Evolutionary conservation across 2,113 vertebrate genomes (phyloP), one percentile per base, ranked within the genome.

Genomic region (Tamias sibiricus): DNA sequence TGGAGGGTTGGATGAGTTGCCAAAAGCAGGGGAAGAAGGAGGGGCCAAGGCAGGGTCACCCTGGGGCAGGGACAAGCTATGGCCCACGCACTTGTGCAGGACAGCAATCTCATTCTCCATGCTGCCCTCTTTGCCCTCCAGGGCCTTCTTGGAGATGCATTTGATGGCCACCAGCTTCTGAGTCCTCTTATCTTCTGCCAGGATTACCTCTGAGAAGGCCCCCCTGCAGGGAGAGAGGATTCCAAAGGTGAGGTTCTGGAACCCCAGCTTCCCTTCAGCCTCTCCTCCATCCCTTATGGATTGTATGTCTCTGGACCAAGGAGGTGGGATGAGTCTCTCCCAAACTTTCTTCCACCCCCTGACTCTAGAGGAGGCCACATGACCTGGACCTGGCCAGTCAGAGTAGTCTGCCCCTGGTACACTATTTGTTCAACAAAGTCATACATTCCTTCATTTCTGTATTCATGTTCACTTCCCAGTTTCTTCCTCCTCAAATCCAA

Each of bases 31-130:
- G 72, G 52, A 6, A 24, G 16, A 52, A 77, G 44, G n/a, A 69
- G 19, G 26, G 49, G 16, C n/a, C 28, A 42, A n/a, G 28, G 10
- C 37, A 35, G 75, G 49, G 59, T 52, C 64, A 66, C 0, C 9
- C 35, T 26, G 9, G 72, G 32, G 5, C 17, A 44, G 76, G 42
- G 44, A 24, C 81, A 62, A 57, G 85, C 52, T n/a, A 0, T 28
- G 47, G 79, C 91, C 64, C 84, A 98, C 99, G 97, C 98, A 99
- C 99, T 99, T 99, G 98, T 99, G 99, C 94, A 99, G 98, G 89
- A 99, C 99, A 1, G 99, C 99, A 0, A 99, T 99, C 98, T 99
- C 99, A 0, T 99, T 99, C 98, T 99, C 99, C n/a, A 99, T 99
- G 99, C 99, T 99, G 98, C 99, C 99, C 97, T 99, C 99, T 86